Conservation (phyloP, 2,888 invertebrate genomes). For the Leptopilina syphax region DNA sequence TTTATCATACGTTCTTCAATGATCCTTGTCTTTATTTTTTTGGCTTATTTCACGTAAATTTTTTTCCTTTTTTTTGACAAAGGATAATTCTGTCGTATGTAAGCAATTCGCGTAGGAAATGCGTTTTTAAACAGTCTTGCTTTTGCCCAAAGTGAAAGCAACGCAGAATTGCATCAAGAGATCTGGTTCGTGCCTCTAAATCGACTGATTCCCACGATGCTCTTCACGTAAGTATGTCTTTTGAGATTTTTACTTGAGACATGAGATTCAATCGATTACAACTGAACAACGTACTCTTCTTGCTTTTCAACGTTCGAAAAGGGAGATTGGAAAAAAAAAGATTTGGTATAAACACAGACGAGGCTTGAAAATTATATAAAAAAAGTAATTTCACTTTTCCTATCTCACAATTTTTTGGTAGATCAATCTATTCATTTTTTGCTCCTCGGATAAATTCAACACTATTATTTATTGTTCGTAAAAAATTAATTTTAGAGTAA, state of each 20-base stretch:
- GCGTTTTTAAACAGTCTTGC: slow-evolving; percentile 49
- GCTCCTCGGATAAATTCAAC: too few relatives aligned
- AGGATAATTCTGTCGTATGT: neutral
- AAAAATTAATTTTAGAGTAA: too few relatives aligned
- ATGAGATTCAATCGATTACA: slow-evolving; percentile 23
- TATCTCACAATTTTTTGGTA: neutral
- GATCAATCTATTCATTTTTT: too few relatives aligned
- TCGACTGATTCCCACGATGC: slow-evolving; percentile 50
- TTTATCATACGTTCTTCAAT: neutral
- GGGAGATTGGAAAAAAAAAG: neutral
- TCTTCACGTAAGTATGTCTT: slow-evolving; percentile 22
- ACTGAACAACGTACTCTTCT: neutral
- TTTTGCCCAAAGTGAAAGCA: slow-evolving; percentile 58
- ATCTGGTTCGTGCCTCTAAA: slow-evolving; percentile 49
- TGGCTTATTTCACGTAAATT: slow-evolving; percentile 42
- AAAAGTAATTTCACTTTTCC: too few relatives aligned
- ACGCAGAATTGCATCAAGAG: slow-evolving; percentile 45
- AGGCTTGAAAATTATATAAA: too few relatives aligned
- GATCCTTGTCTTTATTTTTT: neutral
- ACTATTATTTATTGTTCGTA: too few relatives aligned
- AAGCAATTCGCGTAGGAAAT: slow-evolving; percentile 36
- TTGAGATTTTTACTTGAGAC: slow-evolving; percentile 10
- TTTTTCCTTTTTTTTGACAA: neutral
- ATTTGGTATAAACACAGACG: too few relatives aligned
- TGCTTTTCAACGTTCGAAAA: neutral